phyloP scores from a whole-genome alignment of 1,140 invertebrate species.

The Lucilia cuprina region DNA sequence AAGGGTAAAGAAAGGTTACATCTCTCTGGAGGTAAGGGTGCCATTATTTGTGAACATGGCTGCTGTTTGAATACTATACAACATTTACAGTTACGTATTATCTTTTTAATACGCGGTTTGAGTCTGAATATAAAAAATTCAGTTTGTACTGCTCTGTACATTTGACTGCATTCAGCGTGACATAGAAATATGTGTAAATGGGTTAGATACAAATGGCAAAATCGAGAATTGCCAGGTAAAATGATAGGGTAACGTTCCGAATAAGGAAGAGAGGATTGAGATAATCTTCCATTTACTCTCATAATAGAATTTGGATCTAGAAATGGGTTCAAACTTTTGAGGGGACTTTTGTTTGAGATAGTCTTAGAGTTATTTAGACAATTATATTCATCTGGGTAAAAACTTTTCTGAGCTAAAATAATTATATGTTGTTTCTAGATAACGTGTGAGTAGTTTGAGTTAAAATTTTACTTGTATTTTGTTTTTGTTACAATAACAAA shows the following conservation, averaged over 20 bases:
- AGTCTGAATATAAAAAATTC: constrained; percentile 10
- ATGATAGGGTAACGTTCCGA: not conserved
- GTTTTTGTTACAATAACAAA: no score
- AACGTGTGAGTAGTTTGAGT: no score
- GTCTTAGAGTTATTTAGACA: not conserved
- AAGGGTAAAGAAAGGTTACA: not conserved
- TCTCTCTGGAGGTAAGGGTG: not conserved
- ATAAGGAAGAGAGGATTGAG: not conserved
- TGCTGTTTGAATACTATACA: constrained; percentile 1
- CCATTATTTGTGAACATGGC: constrained; percentile 17
- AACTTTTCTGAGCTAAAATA: not conserved
- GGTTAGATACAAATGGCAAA: not conserved
- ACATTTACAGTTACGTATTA: not conserved
- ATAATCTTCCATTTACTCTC: constrained; percentile 8
- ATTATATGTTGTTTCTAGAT: no score
- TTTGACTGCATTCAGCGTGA: not conserved
- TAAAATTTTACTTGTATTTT: no score
- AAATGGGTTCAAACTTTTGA: not conserved
- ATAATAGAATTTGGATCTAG: not conserved
- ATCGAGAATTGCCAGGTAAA: not conserved
- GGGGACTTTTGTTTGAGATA: not conserved
- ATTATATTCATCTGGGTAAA: constrained; percentile 14
- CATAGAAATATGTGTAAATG: not conserved
- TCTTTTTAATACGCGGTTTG: not conserved
- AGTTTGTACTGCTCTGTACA: not conserved